Conservation (phyloP, 2,797 vertebrate genomes). For the Acanthopagrus latus region DNA sequence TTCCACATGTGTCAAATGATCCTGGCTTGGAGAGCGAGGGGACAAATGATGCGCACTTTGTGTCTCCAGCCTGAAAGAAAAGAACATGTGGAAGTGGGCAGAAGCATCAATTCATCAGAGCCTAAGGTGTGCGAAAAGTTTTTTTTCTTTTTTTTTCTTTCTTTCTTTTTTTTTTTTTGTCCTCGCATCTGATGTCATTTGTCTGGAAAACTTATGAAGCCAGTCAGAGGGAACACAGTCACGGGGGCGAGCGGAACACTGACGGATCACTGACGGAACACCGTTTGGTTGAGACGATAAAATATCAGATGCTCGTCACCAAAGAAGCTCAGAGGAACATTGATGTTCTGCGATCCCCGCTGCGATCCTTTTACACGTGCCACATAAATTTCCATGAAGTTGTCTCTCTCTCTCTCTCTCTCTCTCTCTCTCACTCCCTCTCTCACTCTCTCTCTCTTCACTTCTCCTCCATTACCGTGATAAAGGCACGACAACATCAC, state of each 20-base stretch:
- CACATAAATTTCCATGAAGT: slow-evolving; percentile 51
- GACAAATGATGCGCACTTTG: slow-evolving; percentile 53
- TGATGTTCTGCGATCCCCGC: slow-evolving; percentile 26
- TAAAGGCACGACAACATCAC: slow-evolving; percentile 39
- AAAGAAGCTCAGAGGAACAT: slow-evolving; percentile 24
- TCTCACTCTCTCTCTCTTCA: slow-evolving; percentile 26
- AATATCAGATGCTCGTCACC: slow-evolving; percentile 14
- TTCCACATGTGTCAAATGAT: slow-evolving; percentile 46
- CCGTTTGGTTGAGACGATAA: slow-evolving; percentile 30
- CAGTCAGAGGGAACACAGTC: slow-evolving; percentile 8
- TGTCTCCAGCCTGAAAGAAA: background rate
- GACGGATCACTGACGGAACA: slow-evolving; percentile 41
- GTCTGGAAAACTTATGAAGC: slow-evolving; percentile 21
- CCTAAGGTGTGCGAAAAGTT: slow-evolving; percentile 37
- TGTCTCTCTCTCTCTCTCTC: slow-evolving; percentile 37
- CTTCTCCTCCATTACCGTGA: slow-evolving; percentile 40
- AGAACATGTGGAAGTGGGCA: slow-evolving; percentile 39
- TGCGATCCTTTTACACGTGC: slow-evolving; percentile 17
- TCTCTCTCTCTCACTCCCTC: no score
- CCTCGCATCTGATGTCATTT: slow-evolving; percentile 18
- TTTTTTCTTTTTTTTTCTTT: background rate
- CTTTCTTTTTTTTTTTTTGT: no score
- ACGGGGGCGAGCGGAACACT: background rate
- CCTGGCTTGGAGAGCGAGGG: slow-evolving; percentile 29
- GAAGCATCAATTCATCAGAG: slow-evolving; percentile 44